Conservation (phyloP, 2,797 vertebrate species). For the Microhierax caerulescens region DNA sequence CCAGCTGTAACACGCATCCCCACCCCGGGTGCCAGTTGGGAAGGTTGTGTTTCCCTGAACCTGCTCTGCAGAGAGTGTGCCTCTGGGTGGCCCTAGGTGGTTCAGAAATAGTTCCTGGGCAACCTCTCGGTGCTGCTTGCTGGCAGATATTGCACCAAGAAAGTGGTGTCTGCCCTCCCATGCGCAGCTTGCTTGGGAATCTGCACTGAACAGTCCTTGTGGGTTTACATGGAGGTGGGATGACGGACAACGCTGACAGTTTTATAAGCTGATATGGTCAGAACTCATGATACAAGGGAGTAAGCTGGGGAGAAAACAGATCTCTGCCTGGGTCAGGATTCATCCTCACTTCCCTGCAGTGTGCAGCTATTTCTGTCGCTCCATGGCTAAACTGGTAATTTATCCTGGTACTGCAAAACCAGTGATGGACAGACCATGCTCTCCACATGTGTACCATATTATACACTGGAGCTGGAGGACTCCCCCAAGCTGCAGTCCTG, state of each 20-base stretch:
- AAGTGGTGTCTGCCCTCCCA: neutral
- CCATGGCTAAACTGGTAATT: neutral
- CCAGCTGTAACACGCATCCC: neutral
- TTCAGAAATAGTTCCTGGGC: neutral
- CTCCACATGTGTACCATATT: fast-evolving
- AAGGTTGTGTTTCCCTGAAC: neutral
- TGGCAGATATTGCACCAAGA: neutral
- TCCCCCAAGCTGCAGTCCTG: neutral
- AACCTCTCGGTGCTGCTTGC: fast-evolving
- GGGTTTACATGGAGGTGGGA: fast-evolving
- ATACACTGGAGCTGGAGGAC: neutral
- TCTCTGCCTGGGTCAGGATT: neutral
- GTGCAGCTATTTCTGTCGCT: neutral
- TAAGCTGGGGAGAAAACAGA: neutral
- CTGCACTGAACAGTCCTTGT: neutral
- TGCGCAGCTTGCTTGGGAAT: neutral
- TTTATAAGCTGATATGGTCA: neutral
- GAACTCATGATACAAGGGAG: neutral
- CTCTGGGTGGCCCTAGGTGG: neutral
- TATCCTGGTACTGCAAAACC: neutral
- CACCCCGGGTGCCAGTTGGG: fast-evolving
- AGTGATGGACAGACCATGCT: fast-evolving
- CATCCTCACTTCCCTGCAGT: neutral
- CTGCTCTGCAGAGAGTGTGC: neutral
- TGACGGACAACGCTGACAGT: neutral